Base-by-base conservation (phyloP, 1,140 invertebrate genomes). In the Drosophila chauvacae region DNA sequence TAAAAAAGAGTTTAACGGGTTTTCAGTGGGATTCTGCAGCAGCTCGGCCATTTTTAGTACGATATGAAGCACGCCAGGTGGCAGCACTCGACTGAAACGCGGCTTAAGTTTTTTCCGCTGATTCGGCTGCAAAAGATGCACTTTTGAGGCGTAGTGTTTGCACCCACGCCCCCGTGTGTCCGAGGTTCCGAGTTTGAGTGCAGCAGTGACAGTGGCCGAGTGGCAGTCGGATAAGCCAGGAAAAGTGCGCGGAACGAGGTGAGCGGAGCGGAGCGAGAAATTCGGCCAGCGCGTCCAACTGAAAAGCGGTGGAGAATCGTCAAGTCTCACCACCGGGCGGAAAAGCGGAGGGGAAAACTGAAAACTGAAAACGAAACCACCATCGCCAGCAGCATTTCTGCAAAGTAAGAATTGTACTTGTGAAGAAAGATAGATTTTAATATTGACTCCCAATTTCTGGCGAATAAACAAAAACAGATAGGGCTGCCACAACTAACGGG, bases 41-140 rank as follows among this genome's bases (percentile, higher is more conserved):
- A 55, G 30, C 4, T 13, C 14, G 9, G 2, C 14, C 20, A 55
- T 55, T 55, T 39, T 55, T 55, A 55, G 53, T 3, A 39, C 53
- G 9, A 23, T 26, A 10, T 39, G 14, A 6, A 6, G 1, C 33
- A 3, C 33, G 5, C 9, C 20, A 42, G 55, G 20, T 57, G 55
- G 55, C 35, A 57, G 14, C 53, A 2, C 53, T 41, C 33, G 39
- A 33, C 53, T 74, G 69, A 73, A 74, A 73, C 69, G 69, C 41
- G 39, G 48, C 70, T 74, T 50, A 61, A 60, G 57, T 39, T 63
- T 60, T 73, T 62, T 62, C 41, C 42, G 69, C 41, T 74, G 57
- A 60, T 47, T 66, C 60, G 71, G 51, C 57, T 65, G 70, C 61
- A 58, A 75, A 76, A 65, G 50, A 76, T 76, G 72, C 72, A 76